Base-by-base conservation (phyloP, 2,797 vertebrate species). In the Aphelocoma californica region DNA sequence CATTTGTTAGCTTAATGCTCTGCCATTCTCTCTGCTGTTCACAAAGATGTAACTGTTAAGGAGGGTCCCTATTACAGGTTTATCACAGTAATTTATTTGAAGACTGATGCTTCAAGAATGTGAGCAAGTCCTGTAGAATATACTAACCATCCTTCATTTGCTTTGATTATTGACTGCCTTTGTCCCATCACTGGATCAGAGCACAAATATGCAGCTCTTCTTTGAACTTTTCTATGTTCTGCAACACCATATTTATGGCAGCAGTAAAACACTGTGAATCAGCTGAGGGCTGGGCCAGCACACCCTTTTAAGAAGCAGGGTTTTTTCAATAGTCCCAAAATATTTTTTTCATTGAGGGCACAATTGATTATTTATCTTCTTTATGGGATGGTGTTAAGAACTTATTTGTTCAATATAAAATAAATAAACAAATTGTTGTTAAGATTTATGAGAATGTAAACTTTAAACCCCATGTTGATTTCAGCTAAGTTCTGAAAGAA, bases 1-100 rank as follows among this genome's bases (percentile, higher is more conserved):
- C 93, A 92, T 95, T 96, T 93, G 82, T 88, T 92, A 91, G 40
- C 51, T 88, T 96, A 90, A 88, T 83, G 40, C 32, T 94, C 74
- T 88, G 56, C 28, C 29, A 2, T 92, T 88, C 83, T 44, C 64
- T 85, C 77, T 71, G n/a, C 65, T 81, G 67, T 81, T 82, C 74
- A 80, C 34, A 90, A 58, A 96, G 58, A 69, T 78, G 56, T 81
- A 93, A 72, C 48, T 61, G 34, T 66, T 84, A 50, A 17, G 34
- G 29, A 75, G 31, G 28, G 73, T 89, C 80, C 20, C 13, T 65
- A 14, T 42, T 81, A 72, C 6, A 83, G 29, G 60, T 78, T 93
- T 95, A 83, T 91, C 38, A 79, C 29, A 62, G 38, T 72, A 80
- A 92, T 90, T 94, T 96, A 88, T 91, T 95, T 94, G 65, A 69